Conservation (phyloP, 2,113 vertebrate species). For the western clawed frog (Xenopus tropicalis) region UCB_Xtro_10.0 CM004448.2:122925001-122925500, state of each 20-base stretch:
- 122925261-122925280: not conserved
- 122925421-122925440: too few relatives aligned
- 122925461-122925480: too few relatives aligned
- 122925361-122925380: too few relatives aligned
- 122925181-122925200: not conserved
- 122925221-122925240: not conserved
- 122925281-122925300: not conserved
- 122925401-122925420: too few relatives aligned
- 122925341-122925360: too few relatives aligned
- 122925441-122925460: too few relatives aligned
- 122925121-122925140: slow-evolving; percentile 1
- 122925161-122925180: slow-evolving; percentile 8
- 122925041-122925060: not conserved
- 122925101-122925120: not conserved
- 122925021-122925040: not conserved
- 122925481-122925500: too few relatives aligned
- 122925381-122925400: too few relatives aligned
- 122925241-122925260: not conserved
- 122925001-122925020: not conserved
- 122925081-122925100: not conserved
- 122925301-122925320: too few relatives aligned
- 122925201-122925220: not conserved
- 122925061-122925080: not conserved
- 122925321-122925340: too few relatives aligned
- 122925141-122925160: not conserved